A percentile compares a stretch with the other conserved stretches of the same genome.
Conservation (phyloP, 1,140 invertebrate species). For the Lerema accius region DNA sequence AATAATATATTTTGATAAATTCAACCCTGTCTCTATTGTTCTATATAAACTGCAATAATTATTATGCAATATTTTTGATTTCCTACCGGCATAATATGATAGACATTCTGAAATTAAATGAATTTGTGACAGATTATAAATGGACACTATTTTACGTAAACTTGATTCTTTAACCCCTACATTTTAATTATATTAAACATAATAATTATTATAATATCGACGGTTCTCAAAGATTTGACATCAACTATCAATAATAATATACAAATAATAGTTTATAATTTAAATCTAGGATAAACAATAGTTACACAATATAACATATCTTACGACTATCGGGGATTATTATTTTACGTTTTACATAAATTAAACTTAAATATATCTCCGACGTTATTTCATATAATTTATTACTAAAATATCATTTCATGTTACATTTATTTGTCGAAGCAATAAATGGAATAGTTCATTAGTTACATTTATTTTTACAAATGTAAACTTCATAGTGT, state of each 20-base stretch:
- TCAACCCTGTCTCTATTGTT: no score
- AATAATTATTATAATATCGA: constrained; percentile 8
- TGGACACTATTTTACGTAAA: no score
- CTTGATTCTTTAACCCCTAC: not conserved
- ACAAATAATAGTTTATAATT: not conserved
- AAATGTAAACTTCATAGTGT: constrained; percentile 1
- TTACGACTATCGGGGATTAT: not conserved
- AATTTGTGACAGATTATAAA: not conserved
- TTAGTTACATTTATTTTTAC: not conserved
- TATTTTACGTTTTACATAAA: not conserved
- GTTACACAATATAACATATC: constrained; percentile 8
- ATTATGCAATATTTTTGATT: no score
- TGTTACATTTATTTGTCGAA: constrained; percentile 14
- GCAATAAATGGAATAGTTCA: constrained; percentile 12
- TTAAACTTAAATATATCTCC: not conserved
- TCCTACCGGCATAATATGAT: no score
- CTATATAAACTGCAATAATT: no score
- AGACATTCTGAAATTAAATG: no score
- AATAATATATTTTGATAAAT: no score
- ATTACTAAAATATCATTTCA: constrained; percentile 24
- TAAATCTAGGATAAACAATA: constrained; percentile 14
- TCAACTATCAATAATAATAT: constrained; percentile 9
- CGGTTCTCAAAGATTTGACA: constrained; percentile 27
- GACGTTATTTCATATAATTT: not conserved
- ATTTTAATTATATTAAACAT: constrained; percentile 7